Percentiles rank a stretch among this genome's conserved stretches.
These are phyloP conservation scores for Pseudotriccus pelzelni DNA, from an alignment of 2,797 vertebrate species.

Conservation along the genomic window DNA sequence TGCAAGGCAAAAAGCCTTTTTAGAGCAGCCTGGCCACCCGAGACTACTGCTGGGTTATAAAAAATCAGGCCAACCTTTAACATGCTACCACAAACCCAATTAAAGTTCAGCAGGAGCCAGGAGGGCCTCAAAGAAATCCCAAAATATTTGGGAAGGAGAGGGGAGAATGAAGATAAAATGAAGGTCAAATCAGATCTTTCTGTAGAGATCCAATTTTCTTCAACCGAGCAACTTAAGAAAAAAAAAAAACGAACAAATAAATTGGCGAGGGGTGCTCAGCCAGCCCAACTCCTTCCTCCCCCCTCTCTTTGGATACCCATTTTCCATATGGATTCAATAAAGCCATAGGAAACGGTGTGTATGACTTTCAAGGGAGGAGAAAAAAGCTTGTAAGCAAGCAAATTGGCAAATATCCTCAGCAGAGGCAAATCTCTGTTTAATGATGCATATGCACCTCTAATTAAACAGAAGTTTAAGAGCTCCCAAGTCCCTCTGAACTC, in stretches of 20 bases:
- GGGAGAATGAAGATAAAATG: slow-evolving; percentile 57
- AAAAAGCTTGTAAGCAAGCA: slow-evolving; percentile 35
- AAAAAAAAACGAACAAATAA: neutral
- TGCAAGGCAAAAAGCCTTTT: slow-evolving; percentile 43
- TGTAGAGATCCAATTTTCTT: slow-evolving; percentile 47
- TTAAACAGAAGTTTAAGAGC: slow-evolving; percentile 27
- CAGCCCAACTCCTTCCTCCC: slow-evolving; percentile 35
- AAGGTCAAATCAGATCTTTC: slow-evolving; percentile 59
- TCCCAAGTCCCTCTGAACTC: slow-evolving; percentile 4
- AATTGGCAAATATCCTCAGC: neutral
- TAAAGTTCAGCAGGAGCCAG: slow-evolving; percentile 57
- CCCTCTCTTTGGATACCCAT: neutral
- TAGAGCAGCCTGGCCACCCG: slow-evolving; percentile 45
- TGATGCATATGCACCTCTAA: slow-evolving; percentile 28
- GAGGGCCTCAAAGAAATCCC: slow-evolving; percentile 45
- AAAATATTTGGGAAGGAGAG: slow-evolving; percentile 47
- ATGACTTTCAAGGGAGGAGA: neutral
- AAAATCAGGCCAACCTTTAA: slow-evolving; percentile 65
- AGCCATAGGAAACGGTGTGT: neutral
- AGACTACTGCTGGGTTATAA: slow-evolving; percentile 52
- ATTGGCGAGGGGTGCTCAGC: neutral
- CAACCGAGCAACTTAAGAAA: slow-evolving; percentile 23
- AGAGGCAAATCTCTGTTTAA: slow-evolving; percentile 35
- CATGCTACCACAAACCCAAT: slow-evolving; percentile 59
- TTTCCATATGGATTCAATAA: slow-evolving; percentile 17